Base-by-base conservation (phyloP, 2,797 vertebrate species). In the Acanthopagrus latus region DNA sequence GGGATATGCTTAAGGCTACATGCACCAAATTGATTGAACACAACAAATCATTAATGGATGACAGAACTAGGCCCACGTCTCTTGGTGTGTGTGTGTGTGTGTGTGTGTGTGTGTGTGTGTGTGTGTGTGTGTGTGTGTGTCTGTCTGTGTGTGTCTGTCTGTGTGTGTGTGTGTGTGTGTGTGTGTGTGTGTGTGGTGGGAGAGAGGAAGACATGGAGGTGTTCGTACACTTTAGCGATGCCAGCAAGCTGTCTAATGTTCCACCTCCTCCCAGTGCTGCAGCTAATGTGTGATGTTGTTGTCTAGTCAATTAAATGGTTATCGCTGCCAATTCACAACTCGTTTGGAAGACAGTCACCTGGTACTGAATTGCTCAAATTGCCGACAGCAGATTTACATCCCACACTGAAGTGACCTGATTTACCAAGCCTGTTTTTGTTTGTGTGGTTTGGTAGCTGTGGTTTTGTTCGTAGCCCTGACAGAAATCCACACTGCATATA, bases 301-400 rank as follows among this genome's bases (percentile, higher is more conserved):
- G 46, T 76, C 70, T 50, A 11, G 57, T 80, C 67, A 63, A 14
- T 66, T 77, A 63, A 70, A 78, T 71, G 50, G 23, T 48, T 20
- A 46, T 60, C 9, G 3, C 43, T 85, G 73, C 78, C 65, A 88
- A 51, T 55, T 78, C 46, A 51, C 47, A 69, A 58, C 55, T 66
- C 23, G 75, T 74, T 76, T 75, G 57, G 51, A 82, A 81, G 38
- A 74, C 81, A 46, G 33, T 82, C 77, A 85, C 71, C 78, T 85
- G 82, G 70, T 80, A 59, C 57, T 75, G 57, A 71, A 65, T 55
- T 70, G 55, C 60, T 51, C 20, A 56, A 60, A 60, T 33, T 80
- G 78, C 67, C 64, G 76, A 46, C 7, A 14, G 71, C 38, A 41
- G 46, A 64, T 74, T 58, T 25, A 13, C 78, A 75, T 60, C 63